phyloP scores from a whole-genome alignment of 2,113 vertebrate species.

The Falco punctatus region DNA sequence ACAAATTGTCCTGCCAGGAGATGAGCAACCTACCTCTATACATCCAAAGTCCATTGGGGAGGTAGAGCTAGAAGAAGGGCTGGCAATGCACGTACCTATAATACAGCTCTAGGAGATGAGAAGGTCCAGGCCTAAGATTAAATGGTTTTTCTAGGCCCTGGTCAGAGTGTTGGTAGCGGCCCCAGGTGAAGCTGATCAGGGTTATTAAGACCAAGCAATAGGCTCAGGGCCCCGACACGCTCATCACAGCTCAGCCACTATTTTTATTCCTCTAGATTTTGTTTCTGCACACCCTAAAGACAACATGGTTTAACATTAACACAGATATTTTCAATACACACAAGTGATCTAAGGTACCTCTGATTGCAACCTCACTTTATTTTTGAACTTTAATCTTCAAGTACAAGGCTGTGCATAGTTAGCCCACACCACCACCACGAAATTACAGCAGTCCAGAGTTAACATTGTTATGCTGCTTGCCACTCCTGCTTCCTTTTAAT shows the following conservation, averaged over 20 bases:
- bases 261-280: neutral
- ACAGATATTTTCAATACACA: neutral
- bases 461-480: neutral
- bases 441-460: neutral
- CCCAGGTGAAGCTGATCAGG: neutral
- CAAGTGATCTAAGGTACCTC: neutral
- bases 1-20: rapidly evolving
- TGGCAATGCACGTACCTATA: rapidly evolving
- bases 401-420: neutral
- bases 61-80: rapidly evolving
- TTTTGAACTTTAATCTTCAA: neutral
- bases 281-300: neutral
- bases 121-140: neutral
- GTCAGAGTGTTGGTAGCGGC: rapidly evolving
- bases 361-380: neutral
- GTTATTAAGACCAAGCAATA: neutral
- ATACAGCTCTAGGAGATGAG: rapidly evolving
- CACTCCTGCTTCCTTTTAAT: neutral
- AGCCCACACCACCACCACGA: neutral
- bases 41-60: rapidly evolving
- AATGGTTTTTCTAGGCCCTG: neutral
- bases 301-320: neutral
- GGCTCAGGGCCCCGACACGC: no score
- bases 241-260: neutral
- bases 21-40: rapidly evolving